phyloP scores from a whole-genome alignment of 2,113 vertebrate genomes.

The Mesocricetus auratus region DNA sequence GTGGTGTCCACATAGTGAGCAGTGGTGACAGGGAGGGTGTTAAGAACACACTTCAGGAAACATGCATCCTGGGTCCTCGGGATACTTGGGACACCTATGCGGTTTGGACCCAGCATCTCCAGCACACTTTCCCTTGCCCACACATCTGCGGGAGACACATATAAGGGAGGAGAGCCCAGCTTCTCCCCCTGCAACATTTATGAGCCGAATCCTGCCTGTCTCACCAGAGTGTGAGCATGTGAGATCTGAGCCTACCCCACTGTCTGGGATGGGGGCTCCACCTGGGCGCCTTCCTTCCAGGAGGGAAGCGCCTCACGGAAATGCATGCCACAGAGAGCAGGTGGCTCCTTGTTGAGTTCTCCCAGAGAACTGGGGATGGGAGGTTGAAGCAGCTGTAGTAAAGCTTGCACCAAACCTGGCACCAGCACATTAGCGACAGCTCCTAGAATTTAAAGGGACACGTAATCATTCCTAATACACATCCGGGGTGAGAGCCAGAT shows the following conservation, averaged over 20 bases:
- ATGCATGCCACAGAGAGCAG: slow-evolving; percentile 64
- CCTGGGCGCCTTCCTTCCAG: slow-evolving; percentile 49
- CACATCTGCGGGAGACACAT: background rate
- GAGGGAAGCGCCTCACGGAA: slow-evolving; percentile 73
- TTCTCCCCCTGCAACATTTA: background rate
- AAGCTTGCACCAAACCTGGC: slow-evolving; percentile 22
- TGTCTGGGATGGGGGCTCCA: slow-evolving; percentile 70
- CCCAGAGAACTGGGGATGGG: background rate
- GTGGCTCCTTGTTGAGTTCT: slow-evolving; percentile 1
- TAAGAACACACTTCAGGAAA: background rate
- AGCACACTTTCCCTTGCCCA: background rate
- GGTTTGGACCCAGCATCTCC: background rate
- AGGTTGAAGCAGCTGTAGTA: slow-evolving; percentile 62
- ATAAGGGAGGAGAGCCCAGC: fast-evolving
- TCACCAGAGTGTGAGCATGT: fast-evolving
- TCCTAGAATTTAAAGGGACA: slow-evolving; percentile 80
- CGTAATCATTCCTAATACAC: slow-evolving; percentile 61
- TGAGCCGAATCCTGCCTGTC: fast-evolving
- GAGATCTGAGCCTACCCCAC: fast-evolving
- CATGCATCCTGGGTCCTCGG: fast-evolving
- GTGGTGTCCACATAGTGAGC: background rate
- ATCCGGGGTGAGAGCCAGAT: slow-evolving; percentile 73
- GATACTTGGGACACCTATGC: background rate
- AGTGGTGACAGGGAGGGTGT: background rate
- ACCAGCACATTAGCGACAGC: slow-evolving; percentile 78